Conservation (phyloP, 2,113 vertebrate genomes). For the Panthera tigris region DNA sequence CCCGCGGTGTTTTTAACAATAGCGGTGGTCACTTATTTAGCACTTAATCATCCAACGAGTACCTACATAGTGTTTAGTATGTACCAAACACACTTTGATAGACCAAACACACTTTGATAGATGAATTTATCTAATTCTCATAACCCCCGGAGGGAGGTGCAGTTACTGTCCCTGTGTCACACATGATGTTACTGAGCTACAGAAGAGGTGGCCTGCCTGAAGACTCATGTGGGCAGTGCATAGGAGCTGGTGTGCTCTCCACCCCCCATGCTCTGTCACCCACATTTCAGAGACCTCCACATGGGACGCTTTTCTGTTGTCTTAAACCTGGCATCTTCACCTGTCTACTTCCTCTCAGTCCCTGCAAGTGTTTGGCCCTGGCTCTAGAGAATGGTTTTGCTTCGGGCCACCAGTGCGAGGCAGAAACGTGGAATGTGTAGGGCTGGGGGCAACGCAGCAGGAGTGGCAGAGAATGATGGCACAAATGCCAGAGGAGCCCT, state of each 20-base stretch:
- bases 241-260: accelerated
- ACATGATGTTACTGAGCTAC: accelerated
- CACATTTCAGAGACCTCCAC: not conserved
- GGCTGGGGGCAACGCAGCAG: not conserved
- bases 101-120: not conserved
- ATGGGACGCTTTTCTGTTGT: not conserved
- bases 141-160: not conserved
- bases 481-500: not conserved
- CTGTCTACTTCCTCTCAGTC: not conserved
- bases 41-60: not conserved
- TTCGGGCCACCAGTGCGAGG: not conserved
- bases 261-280: not conserved
- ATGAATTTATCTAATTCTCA: not conserved
- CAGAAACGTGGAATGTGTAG: not conserved
- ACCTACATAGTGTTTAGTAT: not conserved
- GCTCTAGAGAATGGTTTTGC: not conserved
- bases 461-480: not conserved
- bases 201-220: not conserved
- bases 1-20: not conserved
- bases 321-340: not conserved
- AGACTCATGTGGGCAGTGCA: not conserved
- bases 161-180: not conserved
- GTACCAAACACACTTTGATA: not conserved
- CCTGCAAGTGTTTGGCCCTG: not conserved
- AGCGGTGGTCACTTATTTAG: not conserved